Conservation (phyloP, 2,888 invertebrate genomes). For the Coleophora flavipennella region DNA sequence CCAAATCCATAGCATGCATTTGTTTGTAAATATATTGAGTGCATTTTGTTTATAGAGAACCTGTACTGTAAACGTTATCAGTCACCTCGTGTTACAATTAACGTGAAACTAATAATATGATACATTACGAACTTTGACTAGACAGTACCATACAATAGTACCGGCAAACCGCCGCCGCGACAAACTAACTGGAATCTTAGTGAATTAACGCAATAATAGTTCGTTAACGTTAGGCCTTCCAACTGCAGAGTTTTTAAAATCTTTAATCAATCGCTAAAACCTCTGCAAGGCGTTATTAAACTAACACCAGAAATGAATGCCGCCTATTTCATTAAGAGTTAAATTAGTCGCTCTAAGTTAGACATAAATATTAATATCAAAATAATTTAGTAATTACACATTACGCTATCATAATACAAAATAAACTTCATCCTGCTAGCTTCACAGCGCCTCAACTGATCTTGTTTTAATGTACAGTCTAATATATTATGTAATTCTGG, state of each 20-base stretch:
- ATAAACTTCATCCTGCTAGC: conserved; percentile 45
- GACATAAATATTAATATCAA: conserved; percentile 60
- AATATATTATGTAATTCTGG: conserved; percentile 6
- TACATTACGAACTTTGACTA: conserved; percentile 66
- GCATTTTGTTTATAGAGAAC: conserved; percentile 3
- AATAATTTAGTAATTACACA: conserved; percentile 70
- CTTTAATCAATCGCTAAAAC: conserved; percentile 21
- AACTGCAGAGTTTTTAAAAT: conserved; percentile 35
- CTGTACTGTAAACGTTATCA: conserved; percentile 18
- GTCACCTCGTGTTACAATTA: conserved; percentile 35
- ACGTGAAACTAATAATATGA: conserved; percentile 44
- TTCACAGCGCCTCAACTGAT: conserved; percentile 54
- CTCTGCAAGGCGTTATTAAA: conserved; percentile 24
- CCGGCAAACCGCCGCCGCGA: conserved; percentile 49
- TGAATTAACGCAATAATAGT: conserved; percentile 30
- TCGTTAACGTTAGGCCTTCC: conserved; percentile 45
- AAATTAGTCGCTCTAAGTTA: conserved; percentile 52
- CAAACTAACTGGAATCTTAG: conserved; percentile 45
- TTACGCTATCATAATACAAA: conserved; percentile 49
- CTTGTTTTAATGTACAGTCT: conserved; percentile 34
- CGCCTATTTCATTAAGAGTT: conserved; percentile 45
- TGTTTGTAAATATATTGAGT: conserved; percentile 1
- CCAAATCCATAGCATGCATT: conserved; percentile 3
- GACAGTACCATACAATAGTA: conserved; percentile 67
- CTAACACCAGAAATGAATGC: conserved; percentile 39